phyloP scores from a whole-genome alignment of 2,888 invertebrate species.

The Heliconius aoede region DNA sequence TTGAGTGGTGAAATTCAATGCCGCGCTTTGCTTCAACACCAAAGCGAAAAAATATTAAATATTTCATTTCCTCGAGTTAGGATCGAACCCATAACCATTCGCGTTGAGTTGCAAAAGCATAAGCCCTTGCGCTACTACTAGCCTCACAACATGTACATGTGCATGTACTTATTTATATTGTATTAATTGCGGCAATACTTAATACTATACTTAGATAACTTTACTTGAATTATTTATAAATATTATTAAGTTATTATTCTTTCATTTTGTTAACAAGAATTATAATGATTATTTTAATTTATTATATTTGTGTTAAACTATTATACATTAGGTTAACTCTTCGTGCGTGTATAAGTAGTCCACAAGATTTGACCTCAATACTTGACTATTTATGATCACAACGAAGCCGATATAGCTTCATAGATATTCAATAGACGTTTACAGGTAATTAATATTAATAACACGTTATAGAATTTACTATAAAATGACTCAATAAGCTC shows the following conservation, averaged over 20 bases:
- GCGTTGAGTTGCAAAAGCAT: too few species aligned
- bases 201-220: too few species aligned
- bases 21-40: too few species aligned
- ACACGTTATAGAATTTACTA: neutral
- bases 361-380: constrained; percentile 74
- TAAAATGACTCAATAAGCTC: neutral
- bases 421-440: constrained; percentile 58
- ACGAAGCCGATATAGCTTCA: constrained; percentile 58
- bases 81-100: too few species aligned
- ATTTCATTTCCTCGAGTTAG: too few species aligned
- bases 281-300: neutral
- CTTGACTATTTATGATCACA: constrained; percentile 67
- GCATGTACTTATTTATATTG: too few species aligned
- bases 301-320: constrained; percentile 19
- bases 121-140: too few species aligned
- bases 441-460: constrained; percentile 50
- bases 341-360: constrained; percentile 65
- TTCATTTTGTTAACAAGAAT: neutral
- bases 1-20: too few species aligned
- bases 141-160: too few species aligned
- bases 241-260: neutral
- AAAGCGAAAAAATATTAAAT: too few species aligned
- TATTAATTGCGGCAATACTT: too few species aligned
- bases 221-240: neutral
- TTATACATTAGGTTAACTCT: constrained; percentile 54